A percentile compares a stretch with the other conserved stretches of the same genome.
phyloP scores from a whole-genome alignment of 2,797 vertebrate species.

The Sciaenops ocellatus region DNA sequence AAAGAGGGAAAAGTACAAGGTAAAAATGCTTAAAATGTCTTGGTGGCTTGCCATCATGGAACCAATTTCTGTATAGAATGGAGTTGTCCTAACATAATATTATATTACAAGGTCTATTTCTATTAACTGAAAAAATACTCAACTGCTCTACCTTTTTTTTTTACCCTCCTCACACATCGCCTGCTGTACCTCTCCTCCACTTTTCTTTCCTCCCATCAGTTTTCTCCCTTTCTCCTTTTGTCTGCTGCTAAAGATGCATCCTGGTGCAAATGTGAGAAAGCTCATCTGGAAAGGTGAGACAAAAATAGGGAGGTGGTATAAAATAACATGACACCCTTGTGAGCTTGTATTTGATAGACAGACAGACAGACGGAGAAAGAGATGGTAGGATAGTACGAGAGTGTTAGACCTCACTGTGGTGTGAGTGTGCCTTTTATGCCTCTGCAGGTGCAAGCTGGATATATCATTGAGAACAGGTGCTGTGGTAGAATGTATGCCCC shows the following conservation, averaged over 20 bases:
- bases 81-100: conserved; percentile 66
- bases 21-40: conserved; percentile 52
- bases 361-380: conserved; percentile 28
- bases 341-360: conserved; percentile 54
- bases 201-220: conserved; percentile 40
- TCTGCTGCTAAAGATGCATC: conserved; percentile 65
- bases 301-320: conserved; percentile 33
- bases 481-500: conserved; percentile 74
- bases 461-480: conserved; percentile 76
- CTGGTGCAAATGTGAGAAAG: conserved; percentile 56
- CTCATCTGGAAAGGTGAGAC: conserved; percentile 61
- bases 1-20: conserved; percentile 36
- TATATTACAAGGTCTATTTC: conserved; percentile 63
- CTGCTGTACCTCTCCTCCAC: conserved; percentile 39
- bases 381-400: conserved; percentile 33
- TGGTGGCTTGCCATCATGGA: conserved; percentile 50
- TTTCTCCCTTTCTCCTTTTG: conserved; percentile 53
- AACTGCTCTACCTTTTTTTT: background rate
- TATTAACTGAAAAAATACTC: conserved; percentile 53
- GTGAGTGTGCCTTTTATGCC: conserved; percentile 65
- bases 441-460: conserved; percentile 71
- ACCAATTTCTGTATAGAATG: conserved; percentile 68
- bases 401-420: conserved; percentile 59
- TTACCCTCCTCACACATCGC: conserved; percentile 32
- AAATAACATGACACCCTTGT: conserved; percentile 55